Evolutionary conservation across 2,888 invertebrate genomes (phyloP), one percentile per base, ranked within the genome.

Genomic region (Eupeodes luniger): DNA sequence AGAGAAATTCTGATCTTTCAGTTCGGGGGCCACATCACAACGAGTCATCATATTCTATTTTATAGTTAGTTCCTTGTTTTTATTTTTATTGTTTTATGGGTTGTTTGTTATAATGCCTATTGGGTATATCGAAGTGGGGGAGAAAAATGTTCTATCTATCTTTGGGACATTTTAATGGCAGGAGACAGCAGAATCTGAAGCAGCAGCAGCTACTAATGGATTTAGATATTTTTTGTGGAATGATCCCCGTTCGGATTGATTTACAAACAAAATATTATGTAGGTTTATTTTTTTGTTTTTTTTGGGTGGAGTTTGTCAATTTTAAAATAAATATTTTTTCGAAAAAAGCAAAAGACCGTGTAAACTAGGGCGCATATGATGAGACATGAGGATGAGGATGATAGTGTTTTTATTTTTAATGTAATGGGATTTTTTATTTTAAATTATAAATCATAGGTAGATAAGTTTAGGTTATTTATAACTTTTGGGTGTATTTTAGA

Each of bases 361-460:
- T 83, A 83, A 87, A 87, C 86, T 87, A 83, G 86, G 86, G 49
- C 86, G 83, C 57, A 16, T n/a, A 40, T 40, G 5, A 40, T 40
- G 40, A 27, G 27, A 27, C 27, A 27, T 27, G 5, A 51, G 44
- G 47, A 64, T 47, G 47, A 5, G 40, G 16, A 5, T 64, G 12
- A 44, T 19, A 57, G 27, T 34, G 12, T 7, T 34, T 57, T 34
- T 6, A 14, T 40, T 40, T 40, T 40, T 40, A 34, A 59, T 27
- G 1, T 4, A 5, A 40, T 59, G 14, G 9, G 40, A 40, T 5
- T 40, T 7, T 19, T 27, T 27, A 51, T 34, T 66, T 70, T 44
- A 16, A 27, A 27, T 34, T 66, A n/a, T 47, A 66, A 27, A 53
- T 6, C 9, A 11, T 19, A 9, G 34, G 27, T 57, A 14, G 4